Base-by-base conservation (phyloP, 2,797 vertebrate species). In the Fistularia commersonii region DNA sequence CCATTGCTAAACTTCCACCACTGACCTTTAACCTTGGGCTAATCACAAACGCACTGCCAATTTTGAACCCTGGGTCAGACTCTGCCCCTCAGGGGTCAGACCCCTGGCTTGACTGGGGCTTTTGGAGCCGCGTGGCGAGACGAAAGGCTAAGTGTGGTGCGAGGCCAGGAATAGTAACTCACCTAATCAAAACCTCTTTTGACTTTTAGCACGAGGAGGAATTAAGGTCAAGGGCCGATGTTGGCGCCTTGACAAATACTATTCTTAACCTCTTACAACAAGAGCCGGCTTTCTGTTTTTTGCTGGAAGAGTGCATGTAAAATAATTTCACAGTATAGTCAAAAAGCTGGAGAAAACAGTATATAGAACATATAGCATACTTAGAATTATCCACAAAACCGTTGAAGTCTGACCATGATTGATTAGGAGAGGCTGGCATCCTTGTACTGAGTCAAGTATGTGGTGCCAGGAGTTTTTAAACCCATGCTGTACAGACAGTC, bases 301-400 rank as follows among this genome's bases (percentile, higher is more conserved):
- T 69, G 38, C 59, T 72, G 64, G 64, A 61, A 64, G 76, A 89
- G 86, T 87, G 77, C 84, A 85, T 75, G 79, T 51, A 60, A 67
- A 69, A 65, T 61, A 4, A 74, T 66, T 90, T 90, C 89, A 91
- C 89, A 90, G 86, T 89, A 76, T 81, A 70, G 41, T 75, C 36
- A 49, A 69, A 77, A 61, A 35, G 61, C 61, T 57, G 49, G 67
- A 43, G 40, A 69, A 77, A 75, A 79, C 68, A 54, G 54, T 52
- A 69, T 77, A 57, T 38, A 64, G 49, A 67, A 54, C 60, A 64
- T 57, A 69, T 7, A 23, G 47, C 41, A 61, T 46, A 58, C 61
- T 33, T 60, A 37, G 12, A 70, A 47, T 10, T 64, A 45, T 40
- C 31, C 47, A 55, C 35, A 74, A 39, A 50, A 82, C 71, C 45